Evolutionary conservation across 2,888 invertebrate genomes (phyloP).

Genomic region (Andrena fulva): DNA sequence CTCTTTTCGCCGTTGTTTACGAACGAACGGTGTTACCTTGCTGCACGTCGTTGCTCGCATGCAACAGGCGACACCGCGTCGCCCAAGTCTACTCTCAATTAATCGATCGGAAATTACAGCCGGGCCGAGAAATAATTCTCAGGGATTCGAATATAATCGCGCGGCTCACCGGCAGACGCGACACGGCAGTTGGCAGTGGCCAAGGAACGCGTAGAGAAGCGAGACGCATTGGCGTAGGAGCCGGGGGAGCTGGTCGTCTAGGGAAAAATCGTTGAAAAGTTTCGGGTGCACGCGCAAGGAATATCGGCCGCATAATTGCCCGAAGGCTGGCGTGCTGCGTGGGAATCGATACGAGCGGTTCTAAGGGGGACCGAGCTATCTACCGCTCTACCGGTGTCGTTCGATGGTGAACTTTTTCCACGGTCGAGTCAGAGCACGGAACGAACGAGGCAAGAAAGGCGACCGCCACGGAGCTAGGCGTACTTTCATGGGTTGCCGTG

Average conservation of each 20-base stretch:
- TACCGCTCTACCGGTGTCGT: background rate
- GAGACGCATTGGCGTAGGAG: conserved; percentile 37
- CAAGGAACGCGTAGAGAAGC: background rate
- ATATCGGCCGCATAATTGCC: conserved; percentile 61
- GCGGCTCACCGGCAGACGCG: conserved; percentile 9
- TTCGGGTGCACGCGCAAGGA: conserved; percentile 40
- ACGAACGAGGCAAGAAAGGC: background rate
- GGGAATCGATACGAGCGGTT: conserved; percentile 66
- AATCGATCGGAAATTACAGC: conserved; percentile 77
- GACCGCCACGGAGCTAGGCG: conserved; percentile 20
- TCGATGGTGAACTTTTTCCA: conserved; percentile 6
- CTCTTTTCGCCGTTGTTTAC: conserved; percentile 26
- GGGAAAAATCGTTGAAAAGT: conserved; percentile 38
- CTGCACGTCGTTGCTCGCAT: conserved; percentile 67
- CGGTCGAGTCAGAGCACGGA: background rate
- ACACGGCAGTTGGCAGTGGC: background rate
- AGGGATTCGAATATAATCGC: conserved; percentile 52
- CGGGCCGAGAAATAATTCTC: conserved; percentile 40
- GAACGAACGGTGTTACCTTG: conserved; percentile 50
- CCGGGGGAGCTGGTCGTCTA: conserved; percentile 8
- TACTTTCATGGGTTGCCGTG: conserved; percentile 43
- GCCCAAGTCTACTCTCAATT: conserved; percentile 81
- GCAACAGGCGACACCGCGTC: conserved; percentile 82
- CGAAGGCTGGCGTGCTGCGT: conserved; percentile 54
- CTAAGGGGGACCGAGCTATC: conserved; percentile 30